Evolutionary conservation across 2,888 invertebrate genomes (phyloP).

Genomic region (Syritta pipiens): DNA sequence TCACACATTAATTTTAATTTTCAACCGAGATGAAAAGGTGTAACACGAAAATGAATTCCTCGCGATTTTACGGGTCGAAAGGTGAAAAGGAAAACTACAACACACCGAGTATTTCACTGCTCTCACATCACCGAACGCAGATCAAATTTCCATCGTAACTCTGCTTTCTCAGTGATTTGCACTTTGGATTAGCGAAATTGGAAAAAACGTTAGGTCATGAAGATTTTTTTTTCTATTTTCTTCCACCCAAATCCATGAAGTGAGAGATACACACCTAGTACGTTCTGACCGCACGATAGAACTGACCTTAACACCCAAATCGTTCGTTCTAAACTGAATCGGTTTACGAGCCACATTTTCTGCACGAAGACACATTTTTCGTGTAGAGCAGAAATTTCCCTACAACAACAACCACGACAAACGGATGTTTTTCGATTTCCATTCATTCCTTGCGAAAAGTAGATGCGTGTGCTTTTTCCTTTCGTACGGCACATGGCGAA

Average conservation of each 20-base stretch:
- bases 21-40: conserved; percentile 2
- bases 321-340: conserved; percentile 78
- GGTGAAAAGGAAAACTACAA: too few relatives aligned
- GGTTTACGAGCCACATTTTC: conserved; percentile 71
- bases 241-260: conserved; percentile 16
- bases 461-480: conserved; percentile 58
- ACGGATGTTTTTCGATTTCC: conserved; percentile 56
- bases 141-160: conserved; percentile 17
- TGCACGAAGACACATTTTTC: conserved; percentile 44
- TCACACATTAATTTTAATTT: conserved; percentile 40
- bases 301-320: conserved; percentile 76
- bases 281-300: conserved; percentile 71
- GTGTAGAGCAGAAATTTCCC: conserved; percentile 38
- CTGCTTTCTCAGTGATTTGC: conserved; percentile 1
- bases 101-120: conserved; percentile 18
- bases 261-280: conserved; percentile 68
- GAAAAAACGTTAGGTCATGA: too few relatives aligned
- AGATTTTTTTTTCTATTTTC: conserved; percentile 39
- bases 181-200: conserved; percentile 29
- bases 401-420: conserved; percentile 39
- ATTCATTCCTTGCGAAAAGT: conserved; percentile 56
- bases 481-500: not conserved
- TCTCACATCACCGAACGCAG: conserved; percentile 11
- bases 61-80: conserved; percentile 7
- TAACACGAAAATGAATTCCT: not conserved